Percentiles rank a stretch among this genome's conserved stretches.
Conservation (phyloP, 1,140 invertebrate genomes). For the Drosophila lacteicornis region DNA sequence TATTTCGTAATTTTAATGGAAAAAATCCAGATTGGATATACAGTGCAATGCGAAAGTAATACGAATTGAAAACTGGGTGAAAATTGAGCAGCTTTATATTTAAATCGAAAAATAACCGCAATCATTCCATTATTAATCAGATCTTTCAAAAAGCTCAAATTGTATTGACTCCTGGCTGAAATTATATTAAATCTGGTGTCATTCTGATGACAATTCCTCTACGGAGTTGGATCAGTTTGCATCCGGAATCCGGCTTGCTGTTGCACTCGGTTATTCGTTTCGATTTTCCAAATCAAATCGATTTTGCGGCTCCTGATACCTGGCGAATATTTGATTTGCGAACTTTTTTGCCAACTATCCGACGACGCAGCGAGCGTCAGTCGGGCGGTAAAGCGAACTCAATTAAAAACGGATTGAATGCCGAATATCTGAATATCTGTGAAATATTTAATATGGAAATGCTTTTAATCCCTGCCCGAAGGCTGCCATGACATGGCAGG, state of each 20-base stretch:
- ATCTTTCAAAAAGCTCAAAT: neutral
- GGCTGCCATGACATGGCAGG: neutral
- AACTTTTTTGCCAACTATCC: constrained; percentile 23
- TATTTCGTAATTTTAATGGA: neutral
- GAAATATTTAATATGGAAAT: constrained; percentile 51
- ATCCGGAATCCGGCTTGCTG: neutral
- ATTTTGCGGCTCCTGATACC: constrained; percentile 30
- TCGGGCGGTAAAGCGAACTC: constrained; percentile 37
- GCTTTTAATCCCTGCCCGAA: constrained; percentile 24
- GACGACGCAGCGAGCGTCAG: constrained; percentile 6
- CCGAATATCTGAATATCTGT: constrained; percentile 41
- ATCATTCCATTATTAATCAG: neutral
- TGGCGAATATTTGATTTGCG: constrained; percentile 42
- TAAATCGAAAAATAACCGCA: neutral
- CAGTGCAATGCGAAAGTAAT: neutral
- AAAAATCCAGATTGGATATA: neutral
- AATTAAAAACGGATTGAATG: constrained; percentile 47
- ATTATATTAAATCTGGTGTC: neutral
- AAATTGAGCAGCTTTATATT: neutral
- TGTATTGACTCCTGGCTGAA: constrained; percentile 13
- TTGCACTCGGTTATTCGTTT: neutral
- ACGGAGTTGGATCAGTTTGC: constrained; percentile 12
- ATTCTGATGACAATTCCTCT: neutral
- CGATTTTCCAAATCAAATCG: constrained; percentile 24
- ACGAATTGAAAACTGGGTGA: neutral